phyloP scores from a whole-genome alignment of 2,797 vertebrate genomes.

The Galago senegalensis region DNA sequence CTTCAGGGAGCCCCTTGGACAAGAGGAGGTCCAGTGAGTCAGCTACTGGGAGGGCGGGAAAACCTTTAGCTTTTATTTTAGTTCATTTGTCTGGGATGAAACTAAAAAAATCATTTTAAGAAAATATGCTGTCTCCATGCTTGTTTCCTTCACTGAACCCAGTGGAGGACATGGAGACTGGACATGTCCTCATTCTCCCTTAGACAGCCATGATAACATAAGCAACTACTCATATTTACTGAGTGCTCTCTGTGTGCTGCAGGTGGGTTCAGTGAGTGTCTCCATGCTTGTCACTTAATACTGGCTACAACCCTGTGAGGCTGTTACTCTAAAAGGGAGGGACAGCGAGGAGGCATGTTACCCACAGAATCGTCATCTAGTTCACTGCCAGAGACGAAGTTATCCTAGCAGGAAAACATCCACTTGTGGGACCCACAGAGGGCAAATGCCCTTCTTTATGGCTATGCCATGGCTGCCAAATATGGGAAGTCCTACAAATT shows the following conservation, averaged over 20 bases:
- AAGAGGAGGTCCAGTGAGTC: too few relatives aligned
- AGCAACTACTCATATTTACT: background rate
- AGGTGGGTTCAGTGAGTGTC: background rate
- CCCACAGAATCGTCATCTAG: background rate
- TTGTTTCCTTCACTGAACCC: background rate
- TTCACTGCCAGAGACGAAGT: too few relatives aligned
- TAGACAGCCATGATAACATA: rapidly evolving
- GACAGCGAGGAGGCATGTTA: background rate
- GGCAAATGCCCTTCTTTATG: background rate
- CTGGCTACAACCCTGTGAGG: background rate
- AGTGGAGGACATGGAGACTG: background rate
- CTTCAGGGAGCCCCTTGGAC: background rate
- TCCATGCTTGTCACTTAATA: background rate
- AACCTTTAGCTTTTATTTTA: too few relatives aligned
- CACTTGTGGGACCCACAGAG: background rate
- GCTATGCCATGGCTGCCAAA: background rate
- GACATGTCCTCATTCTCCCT: background rate
- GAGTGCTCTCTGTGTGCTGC: background rate
- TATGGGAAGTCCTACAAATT: background rate
- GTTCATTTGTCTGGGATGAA: background rate
- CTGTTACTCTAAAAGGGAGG: background rate
- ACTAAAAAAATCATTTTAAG: background rate
- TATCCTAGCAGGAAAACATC: background rate
- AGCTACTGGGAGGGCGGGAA: too few relatives aligned
- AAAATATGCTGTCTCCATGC: too few relatives aligned